Conservation (phyloP, 1,140 invertebrate genomes). For the Venustaconcha ellipsiformis region DNA sequence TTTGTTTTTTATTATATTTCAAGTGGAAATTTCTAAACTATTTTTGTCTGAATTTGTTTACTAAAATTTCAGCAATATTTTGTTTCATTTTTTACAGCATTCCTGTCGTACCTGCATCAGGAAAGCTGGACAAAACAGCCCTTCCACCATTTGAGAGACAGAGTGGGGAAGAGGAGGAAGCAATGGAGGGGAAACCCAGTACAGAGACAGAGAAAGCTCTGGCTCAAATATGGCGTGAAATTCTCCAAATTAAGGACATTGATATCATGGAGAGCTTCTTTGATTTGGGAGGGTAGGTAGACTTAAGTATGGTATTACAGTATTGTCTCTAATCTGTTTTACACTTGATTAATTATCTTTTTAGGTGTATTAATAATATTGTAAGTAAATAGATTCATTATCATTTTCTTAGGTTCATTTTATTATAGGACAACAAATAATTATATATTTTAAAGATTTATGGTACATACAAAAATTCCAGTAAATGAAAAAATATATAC, state of each 20-base stretch:
- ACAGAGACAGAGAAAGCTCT: constrained; percentile 67
- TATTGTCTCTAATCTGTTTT: background rate
- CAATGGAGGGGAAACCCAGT: constrained; percentile 60
- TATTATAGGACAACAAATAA: no score
- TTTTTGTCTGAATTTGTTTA: background rate
- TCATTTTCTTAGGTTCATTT: no score
- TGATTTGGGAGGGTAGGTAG: constrained; percentile 68
- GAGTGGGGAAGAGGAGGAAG: constrained; percentile 47
- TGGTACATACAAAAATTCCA: no score
- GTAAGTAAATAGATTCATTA: no score
- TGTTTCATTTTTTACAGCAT: constrained; percentile 53
- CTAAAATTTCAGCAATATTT: background rate
- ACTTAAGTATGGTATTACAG: background rate
- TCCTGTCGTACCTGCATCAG: constrained; percentile 67
- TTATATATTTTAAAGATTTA: no score
- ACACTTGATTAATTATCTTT: background rate
- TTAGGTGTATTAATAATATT: background rate
- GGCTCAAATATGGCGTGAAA: constrained; percentile 65
- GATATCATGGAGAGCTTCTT: constrained; percentile 71
- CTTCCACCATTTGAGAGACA: constrained; percentile 64
- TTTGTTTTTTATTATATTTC: no score
- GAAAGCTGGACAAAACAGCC: constrained; percentile 69
- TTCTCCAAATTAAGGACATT: constrained; percentile 63
- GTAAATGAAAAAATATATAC: no score
- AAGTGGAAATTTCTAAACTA: no score